Conservation (phyloP, 1,140 invertebrate species). For the Brachionus sp. region DNA sequence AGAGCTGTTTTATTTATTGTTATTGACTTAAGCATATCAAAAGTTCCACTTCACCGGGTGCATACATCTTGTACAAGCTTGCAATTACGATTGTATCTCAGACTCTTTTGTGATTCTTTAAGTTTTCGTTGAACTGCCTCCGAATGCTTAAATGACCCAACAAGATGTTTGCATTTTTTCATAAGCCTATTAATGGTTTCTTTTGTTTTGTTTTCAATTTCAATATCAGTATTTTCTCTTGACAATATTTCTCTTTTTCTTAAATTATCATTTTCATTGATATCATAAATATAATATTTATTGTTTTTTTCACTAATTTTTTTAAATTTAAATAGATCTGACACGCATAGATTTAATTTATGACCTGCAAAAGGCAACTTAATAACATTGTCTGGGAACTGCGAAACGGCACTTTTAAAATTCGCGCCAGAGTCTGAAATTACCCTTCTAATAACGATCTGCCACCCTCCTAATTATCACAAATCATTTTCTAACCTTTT, state of each 20-base stretch:
- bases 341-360: constrained; percentile 27
- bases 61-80: constrained; percentile 34
- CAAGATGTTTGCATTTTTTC: constrained; percentile 28
- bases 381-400: not conserved
- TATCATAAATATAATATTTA: constrained; percentile 17
- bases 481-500: no score
- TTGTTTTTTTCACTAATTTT: constrained; percentile 2
- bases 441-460: no score
- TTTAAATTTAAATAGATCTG: constrained; percentile 18
- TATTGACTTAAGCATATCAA: constrained; percentile 11
- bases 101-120: not conserved
- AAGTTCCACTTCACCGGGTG: not conserved
- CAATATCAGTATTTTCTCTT: not conserved
- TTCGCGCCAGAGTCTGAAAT: constrained; percentile 25
- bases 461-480: no score
- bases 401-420: constrained; percentile 9
- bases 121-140: constrained; percentile 13
- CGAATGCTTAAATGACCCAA: constrained; percentile 19
- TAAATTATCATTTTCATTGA: constrained; percentile 8
- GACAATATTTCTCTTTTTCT: constrained; percentile 10
- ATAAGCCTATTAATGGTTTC: not conserved
- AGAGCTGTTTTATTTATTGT: not conserved
- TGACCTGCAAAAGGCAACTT: constrained; percentile 25
- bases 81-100: not conserved
- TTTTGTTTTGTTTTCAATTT: not conserved